Evolutionary conservation across 2,113 vertebrate species (phyloP), one percentile per base, ranked within the genome.

Genomic region (Corynorhinus townsendii): DNA sequence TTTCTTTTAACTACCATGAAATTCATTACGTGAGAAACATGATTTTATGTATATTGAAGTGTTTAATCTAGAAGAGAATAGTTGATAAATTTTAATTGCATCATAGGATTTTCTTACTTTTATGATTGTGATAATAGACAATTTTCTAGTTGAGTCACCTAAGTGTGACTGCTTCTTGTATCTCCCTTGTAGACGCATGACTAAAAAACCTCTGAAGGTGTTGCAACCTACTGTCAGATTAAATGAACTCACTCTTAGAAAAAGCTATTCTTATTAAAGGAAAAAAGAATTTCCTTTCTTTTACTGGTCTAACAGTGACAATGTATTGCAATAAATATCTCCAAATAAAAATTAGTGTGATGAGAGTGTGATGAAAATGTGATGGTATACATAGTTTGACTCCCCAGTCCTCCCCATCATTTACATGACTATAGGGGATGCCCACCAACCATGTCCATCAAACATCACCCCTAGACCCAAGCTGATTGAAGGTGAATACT

Each of bases 1-100:
- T 84, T 94, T 82, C 77, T 77, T 77, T 66, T 30, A 94, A 64
- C 49, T 93, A 73, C 80, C 16, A 75, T 80, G 68, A 73, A 96
- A 73, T 59, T 49, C 40, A 68, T 68, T 87, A 87, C 26, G 19
- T 81, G 20, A 92, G 64, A 92, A 86, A 68, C 7, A 28, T 71
- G 16, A 81, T 35, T 90, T 90, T 88, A 84, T 11, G 81, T 56
- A 83, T 43, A 38, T 81, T 62, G 30, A 81, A 81, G 17, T 43
- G 35, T 82, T 81, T 87, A 83, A 30, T 90, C 64, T 94, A 73
- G 12, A 71, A 84, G 35, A 92, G 11, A 89, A n/a, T 5, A 83
- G 20, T 22, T 82, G 38, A 77, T 24, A 82, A 86, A 88, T 54
- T 69, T 93, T 76, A 93, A 89, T 88, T 64, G 30, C 28, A 73